Percentiles rank a stretch among this genome's conserved stretches.
Evolutionary conservation across 2,888 invertebrate species (phyloP).

Genomic region (Sycophila texana): DNA sequence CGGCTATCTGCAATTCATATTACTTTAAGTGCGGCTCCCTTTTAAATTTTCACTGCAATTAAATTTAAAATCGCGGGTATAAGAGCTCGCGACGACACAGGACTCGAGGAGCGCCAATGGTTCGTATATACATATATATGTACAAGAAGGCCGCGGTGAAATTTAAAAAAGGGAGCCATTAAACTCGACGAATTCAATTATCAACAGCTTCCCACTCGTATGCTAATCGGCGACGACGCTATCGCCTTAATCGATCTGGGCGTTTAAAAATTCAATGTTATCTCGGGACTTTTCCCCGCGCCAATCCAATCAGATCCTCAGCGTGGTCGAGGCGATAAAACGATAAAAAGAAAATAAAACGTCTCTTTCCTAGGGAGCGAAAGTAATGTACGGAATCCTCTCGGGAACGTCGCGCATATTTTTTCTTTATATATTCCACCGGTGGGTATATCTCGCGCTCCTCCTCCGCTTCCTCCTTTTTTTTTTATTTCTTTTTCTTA

Average conservation of each 20-base stretch:
- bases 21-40: neutral
- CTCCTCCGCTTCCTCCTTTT: neutral
- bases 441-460: neutral
- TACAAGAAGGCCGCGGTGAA: neutral
- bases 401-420: slow-evolving; percentile 43
- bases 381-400: slow-evolving; percentile 49
- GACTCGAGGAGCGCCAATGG: neutral
- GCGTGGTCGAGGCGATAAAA: slow-evolving; percentile 45
- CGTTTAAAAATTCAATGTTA: slow-evolving; percentile 50
- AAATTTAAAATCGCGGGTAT: no score
- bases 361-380: slow-evolving; percentile 5
- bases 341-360: slow-evolving; percentile 45
- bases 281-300: slow-evolving; percentile 29
- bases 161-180: slow-evolving; percentile 5
- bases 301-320: slow-evolving; percentile 41
- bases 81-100: no score
- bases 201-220: slow-evolving; percentile 23
- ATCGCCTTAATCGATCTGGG: slow-evolving; percentile 22
- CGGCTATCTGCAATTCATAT: no score
- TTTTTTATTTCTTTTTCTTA: slow-evolving; percentile 2
- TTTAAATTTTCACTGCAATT: no score
- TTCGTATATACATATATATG: neutral
- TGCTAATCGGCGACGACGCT: slow-evolving; percentile 43
- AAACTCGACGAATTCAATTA: slow-evolving; percentile 41
- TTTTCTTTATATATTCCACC: slow-evolving; percentile 38